Percentiles rank a stretch among this genome's conserved stretches.
Conservation (phyloP, 2,113 vertebrate species). For the Buteo buteo region DNA sequence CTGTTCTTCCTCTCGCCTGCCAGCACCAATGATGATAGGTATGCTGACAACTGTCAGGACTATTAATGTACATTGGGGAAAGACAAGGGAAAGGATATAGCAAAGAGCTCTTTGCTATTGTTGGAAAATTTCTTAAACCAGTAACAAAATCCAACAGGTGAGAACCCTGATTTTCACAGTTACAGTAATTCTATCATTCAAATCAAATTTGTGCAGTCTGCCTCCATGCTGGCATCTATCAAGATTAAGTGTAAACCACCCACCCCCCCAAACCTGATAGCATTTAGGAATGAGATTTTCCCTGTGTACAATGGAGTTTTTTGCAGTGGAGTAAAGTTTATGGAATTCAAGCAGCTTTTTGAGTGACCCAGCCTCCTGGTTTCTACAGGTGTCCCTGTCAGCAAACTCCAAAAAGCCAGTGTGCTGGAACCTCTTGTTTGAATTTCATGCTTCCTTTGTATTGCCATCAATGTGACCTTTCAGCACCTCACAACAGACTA, state of each 20-base stretch:
- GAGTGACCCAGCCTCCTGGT: neutral
- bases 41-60: slow-evolving; percentile 1
- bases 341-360: neutral
- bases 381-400: neutral
- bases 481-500: neutral
- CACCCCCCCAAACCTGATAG: neutral
- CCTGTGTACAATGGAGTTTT: neutral
- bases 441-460: neutral
- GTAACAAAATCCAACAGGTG: neutral
- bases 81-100: neutral
- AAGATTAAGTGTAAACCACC: neutral
- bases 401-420: neutral
- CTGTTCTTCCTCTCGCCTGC: neutral
- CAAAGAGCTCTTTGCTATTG: neutral
- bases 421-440: neutral
- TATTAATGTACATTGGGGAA: neutral
- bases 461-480: neutral
- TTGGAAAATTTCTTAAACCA: neutral
- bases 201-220: neutral
- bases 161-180: neutral
- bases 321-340: neutral
- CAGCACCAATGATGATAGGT: neutral
- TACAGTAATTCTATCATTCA: neutral
- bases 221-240: neutral
- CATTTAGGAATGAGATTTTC: neutral